These are phyloP conservation scores for Lates japonicus DNA, from an alignment of 2,797 vertebrate genomes.

Conservation along the genomic window DNA sequence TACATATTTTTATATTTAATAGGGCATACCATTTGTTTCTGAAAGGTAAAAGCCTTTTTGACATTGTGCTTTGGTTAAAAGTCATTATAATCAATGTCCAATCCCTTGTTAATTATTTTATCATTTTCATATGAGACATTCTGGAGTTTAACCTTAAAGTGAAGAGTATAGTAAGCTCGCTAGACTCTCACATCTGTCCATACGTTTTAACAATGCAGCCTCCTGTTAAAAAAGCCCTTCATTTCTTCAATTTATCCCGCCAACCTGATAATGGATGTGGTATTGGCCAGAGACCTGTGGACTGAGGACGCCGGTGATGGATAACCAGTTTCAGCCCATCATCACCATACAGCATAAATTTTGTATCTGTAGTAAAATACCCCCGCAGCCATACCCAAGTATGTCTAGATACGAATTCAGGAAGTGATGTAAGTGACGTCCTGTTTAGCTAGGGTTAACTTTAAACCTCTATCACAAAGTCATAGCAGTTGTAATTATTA, in stretches of 20 bases:
- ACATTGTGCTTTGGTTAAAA: conserved; percentile 17
- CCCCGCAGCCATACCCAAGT: conserved; percentile 33
- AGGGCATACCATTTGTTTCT: conserved; percentile 7
- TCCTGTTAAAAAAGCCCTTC: conserved; percentile 72
- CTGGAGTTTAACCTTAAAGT: conserved; percentile 30
- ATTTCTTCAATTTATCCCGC: conserved; percentile 70
- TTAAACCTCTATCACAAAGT: conserved; percentile 11
- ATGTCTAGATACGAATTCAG: conserved; percentile 19
- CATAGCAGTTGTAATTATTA: neutral
- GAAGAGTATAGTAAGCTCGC: conserved; percentile 35
- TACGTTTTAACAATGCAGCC: conserved; percentile 75
- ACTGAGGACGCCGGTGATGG: conserved; percentile 78
- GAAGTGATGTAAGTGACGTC: conserved; percentile 41
- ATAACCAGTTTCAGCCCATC: conserved; percentile 84
- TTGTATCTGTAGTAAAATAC: conserved; percentile 63
- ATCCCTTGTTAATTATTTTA: conserved; percentile 38
- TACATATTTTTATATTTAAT: neutral
- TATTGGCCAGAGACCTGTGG: conserved; percentile 75
- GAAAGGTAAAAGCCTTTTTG: neutral
- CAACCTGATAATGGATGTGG: conserved; percentile 82
- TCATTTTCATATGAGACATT: conserved; percentile 56
- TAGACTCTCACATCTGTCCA: conserved; percentile 68
- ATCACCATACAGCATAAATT: conserved; percentile 82
- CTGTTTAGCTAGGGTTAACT: conserved; percentile 31
- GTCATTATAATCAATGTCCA: conserved; percentile 29